These are phyloP conservation scores for Rattus norvegicus DNA, from an alignment of 2,113 vertebrate genomes.

Conservation along the genomic window DNA sequence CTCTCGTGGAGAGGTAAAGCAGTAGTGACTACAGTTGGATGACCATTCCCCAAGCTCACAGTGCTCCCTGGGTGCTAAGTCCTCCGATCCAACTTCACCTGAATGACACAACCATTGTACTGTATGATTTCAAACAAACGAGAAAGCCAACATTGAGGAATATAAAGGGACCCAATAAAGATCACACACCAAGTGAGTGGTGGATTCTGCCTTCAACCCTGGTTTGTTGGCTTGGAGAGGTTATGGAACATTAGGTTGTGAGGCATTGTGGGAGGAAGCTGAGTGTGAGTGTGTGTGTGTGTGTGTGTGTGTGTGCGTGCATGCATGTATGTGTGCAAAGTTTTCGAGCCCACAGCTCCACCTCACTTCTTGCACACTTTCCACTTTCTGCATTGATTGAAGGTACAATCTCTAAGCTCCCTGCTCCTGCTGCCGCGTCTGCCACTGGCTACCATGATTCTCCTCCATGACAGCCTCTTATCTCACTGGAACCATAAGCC, in stretches of 20 bases:
- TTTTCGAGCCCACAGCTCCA: not conserved
- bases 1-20: not conserved
- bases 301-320: no score
- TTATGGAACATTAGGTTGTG: not conserved
- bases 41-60: not conserved
- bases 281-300: not conserved
- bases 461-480: not conserved
- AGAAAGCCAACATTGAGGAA: not conserved
- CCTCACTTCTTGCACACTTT: not conserved
- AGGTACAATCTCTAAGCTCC: not conserved
- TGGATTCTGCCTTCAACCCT: not conserved
- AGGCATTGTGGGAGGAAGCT: not conserved
- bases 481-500: not conserved
- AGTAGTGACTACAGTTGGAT: not conserved
- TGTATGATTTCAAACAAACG: not conserved
- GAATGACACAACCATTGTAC: not conserved
- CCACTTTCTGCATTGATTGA: not conserved
- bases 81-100: not conserved
- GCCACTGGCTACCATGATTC: not conserved
- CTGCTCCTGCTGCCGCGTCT: not conserved
- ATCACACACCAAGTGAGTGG: not conserved
- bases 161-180: not conserved
- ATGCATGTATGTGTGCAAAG: not conserved
- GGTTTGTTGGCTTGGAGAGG: not conserved
- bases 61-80: not conserved